Evolutionary conservation across 1,140 invertebrate genomes (phyloP), one percentile per base, ranked within the genome.

Genomic region (Hypothenemus hampei): DNA sequence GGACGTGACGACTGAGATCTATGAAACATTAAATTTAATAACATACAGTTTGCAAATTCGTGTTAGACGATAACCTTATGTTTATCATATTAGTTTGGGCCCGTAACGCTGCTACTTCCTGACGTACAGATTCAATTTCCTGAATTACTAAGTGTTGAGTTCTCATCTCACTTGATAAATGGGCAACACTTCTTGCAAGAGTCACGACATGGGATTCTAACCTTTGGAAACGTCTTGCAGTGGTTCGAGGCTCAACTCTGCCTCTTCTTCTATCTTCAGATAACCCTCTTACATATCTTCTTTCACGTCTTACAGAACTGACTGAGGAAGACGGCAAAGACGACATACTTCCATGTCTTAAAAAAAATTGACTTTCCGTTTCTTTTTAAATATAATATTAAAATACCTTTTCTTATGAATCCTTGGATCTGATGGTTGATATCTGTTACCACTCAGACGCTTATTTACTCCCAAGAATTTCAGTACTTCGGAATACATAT

Each of bases 201-300:
- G 92, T 94, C 6, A 94, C 89, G 8, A 95, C 91, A 69, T 96
- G 92, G 6, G 89, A 89, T 72, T 96, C 93, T 43, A 96, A 73
- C 13, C 90, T 76, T 71, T 93, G 89, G 71, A 95, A 93, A 44
- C 91, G 77, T 70, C 90, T 89, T 67, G 91, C 90, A 67, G 90
- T 84, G 58, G 84, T 84, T 83, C 91, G 73, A 8, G 86, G 76
- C 65, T 89, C 86, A 70, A 85, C 81, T n/a, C n/a, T n/a, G 11
- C 60, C 83, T 80, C 76, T 88, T 88, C 70, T 87, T 86, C 48
- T 75, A 41, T 86, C 82, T 36, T 83, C 78, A 13, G 40, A 75
- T 72, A 36, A 76, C 10, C 54, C 45, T n/a, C 54, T 15, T 11
- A 40, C 33, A 15, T 45, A 73, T 40, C 77, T 75, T 60, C 82